Evolutionary conservation across 2,113 vertebrate species (phyloP).

Genomic region (Cyprinodon brontotheroides): DNA sequence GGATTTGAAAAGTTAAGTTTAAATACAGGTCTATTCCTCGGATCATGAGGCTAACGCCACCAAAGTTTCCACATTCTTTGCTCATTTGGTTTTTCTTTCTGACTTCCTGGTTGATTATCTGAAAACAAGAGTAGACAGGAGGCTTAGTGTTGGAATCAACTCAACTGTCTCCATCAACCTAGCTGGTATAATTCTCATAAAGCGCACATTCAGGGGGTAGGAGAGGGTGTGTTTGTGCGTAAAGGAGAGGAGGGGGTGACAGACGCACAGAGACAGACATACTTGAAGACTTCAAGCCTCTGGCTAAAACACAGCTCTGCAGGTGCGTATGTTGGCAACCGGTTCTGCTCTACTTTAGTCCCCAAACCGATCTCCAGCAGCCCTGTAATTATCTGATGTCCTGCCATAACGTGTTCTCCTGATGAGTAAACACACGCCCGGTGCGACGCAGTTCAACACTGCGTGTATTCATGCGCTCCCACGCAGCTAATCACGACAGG

Average conservation of each 20-base stretch:
- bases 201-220: slow-evolving; percentile 54
- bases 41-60: slow-evolving; percentile 35
- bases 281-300: slow-evolving; percentile 67
- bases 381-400: slow-evolving; percentile 78
- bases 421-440: slow-evolving; percentile 53
- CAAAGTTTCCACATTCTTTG: slow-evolving; percentile 34
- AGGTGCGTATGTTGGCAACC: slow-evolving; percentile 78
- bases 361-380: slow-evolving; percentile 60
- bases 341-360: slow-evolving; percentile 64
- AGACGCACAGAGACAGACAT: slow-evolving; percentile 45
- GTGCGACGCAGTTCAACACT: slow-evolving; percentile 40
- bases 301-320: slow-evolving; percentile 65
- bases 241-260: slow-evolving; percentile 12
- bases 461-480: slow-evolving; percentile 41
- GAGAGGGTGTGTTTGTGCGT: slow-evolving; percentile 1
- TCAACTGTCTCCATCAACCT: slow-evolving; percentile 52
- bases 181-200: slow-evolving; percentile 58
- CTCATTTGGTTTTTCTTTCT: slow-evolving; percentile 28
- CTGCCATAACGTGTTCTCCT: slow-evolving; percentile 78
- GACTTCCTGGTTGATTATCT: slow-evolving; percentile 31
- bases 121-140: slow-evolving; percentile 31
- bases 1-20: slow-evolving; percentile 8
- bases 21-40: slow-evolving; percentile 16
- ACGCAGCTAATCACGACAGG: slow-evolving; percentile 61
- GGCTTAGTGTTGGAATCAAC: slow-evolving; percentile 42